Conservation (phyloP, 2,888 invertebrate species). For the Salticus scenicus region DNA sequence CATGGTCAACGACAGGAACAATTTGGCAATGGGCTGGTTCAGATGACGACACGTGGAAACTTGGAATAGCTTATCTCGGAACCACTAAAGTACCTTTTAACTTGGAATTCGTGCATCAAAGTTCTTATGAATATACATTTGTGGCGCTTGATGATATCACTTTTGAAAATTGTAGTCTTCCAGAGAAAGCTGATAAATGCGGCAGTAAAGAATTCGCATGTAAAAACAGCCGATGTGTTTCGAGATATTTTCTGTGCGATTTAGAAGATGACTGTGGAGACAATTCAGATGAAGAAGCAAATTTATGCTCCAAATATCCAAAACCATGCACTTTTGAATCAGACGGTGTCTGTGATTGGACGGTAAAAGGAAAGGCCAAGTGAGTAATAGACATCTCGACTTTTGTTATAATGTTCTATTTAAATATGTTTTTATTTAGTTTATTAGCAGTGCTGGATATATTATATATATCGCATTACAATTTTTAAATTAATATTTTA, state of each 20-base stretch:
- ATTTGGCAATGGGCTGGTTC: slow-evolving; percentile 49
- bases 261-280: slow-evolving; percentile 70
- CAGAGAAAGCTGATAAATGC: slow-evolving; percentile 23
- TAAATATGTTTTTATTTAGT: no score
- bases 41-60: slow-evolving; percentile 35
- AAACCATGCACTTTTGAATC: slow-evolving; percentile 63
- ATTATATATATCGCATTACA: no score
- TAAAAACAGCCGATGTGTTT: slow-evolving; percentile 56
- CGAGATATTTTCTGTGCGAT: slow-evolving; percentile 56
- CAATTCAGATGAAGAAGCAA: slow-evolving; percentile 64
- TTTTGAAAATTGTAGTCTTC: slow-evolving; percentile 63
- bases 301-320: slow-evolving; percentile 49
- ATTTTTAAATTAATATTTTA: no score
- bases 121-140: slow-evolving; percentile 11
- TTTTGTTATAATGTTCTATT: no score
- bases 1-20: slow-evolving; percentile 1
- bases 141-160: slow-evolving; percentile 66
- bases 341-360: slow-evolving; percentile 60
- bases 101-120: slow-evolving; percentile 29
- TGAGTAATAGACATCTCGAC: no score
- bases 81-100: slow-evolving; percentile 52
- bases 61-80: slow-evolving; percentile 57
- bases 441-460: no score
- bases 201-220: slow-evolving; percentile 39
- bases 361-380: slow-evolving; percentile 36